Evolutionary conservation across 2,888 invertebrate genomes (phyloP).

Genomic region (Diogma glabrata): DNA sequence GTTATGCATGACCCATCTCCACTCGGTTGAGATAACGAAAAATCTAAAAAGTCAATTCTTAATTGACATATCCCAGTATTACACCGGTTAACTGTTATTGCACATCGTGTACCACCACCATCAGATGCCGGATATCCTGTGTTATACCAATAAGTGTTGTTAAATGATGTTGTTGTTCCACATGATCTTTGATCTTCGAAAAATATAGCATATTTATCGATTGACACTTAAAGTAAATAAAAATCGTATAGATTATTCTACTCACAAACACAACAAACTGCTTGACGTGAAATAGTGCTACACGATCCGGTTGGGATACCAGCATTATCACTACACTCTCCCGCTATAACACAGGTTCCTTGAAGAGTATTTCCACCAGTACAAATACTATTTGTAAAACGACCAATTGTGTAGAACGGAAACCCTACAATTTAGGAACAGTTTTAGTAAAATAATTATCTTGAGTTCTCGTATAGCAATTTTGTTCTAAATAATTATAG

Average conservation of each 20-base stretch:
- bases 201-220: constrained; percentile 4
- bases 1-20: constrained; percentile 58
- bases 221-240: neutral
- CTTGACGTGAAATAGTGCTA: constrained; percentile 51
- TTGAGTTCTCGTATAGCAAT: too few relatives aligned
- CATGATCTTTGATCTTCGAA: constrained; percentile 69
- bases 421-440: constrained; percentile 48
- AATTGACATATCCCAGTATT: constrained; percentile 47
- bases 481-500: too few relatives aligned
- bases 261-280: constrained; percentile 76
- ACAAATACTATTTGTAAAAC: constrained; percentile 63
- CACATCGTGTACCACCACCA: constrained; percentile 53
- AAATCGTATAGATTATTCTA: constrained; percentile 18
- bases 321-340: constrained; percentile 58
- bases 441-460: too few relatives aligned
- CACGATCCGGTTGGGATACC: constrained; percentile 65
- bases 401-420: constrained; percentile 62
- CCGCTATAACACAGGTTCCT: constrained; percentile 67
- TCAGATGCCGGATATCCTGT: constrained; percentile 61
- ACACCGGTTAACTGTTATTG: constrained; percentile 57
- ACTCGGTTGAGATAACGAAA: constrained; percentile 59
- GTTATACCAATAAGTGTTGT: constrained; percentile 77
- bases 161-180: constrained; percentile 54
- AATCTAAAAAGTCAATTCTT: constrained; percentile 64
- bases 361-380: constrained; percentile 49